A percentile compares a stretch with the other conserved stretches of the same genome.
These are phyloP conservation scores for Apostichopus leukothele DNA, from an alignment of 53 echinoderm and acorn worm species.

Conservation along the genomic window DNA sequence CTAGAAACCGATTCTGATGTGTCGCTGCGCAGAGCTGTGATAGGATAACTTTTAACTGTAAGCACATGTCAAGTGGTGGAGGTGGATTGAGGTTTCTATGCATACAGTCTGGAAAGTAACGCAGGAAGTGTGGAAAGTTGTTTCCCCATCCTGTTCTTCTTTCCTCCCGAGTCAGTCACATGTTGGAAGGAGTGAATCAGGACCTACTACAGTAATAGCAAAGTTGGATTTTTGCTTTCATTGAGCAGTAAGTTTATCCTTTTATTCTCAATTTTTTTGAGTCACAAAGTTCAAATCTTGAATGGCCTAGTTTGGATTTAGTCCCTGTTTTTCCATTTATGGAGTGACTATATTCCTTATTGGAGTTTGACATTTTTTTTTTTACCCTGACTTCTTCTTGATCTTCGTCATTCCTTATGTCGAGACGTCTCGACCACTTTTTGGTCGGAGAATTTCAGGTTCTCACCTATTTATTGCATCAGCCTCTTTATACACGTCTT, in stretches of 20 bases:
- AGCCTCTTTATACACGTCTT: too few relatives aligned
- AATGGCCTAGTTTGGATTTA: neutral
- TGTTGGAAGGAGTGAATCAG: slow-evolving; percentile 15
- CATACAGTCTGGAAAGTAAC: neutral
- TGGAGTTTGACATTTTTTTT: neutral
- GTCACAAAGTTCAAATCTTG: slow-evolving; percentile 10
- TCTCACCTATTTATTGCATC: too few relatives aligned
- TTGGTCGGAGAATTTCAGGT: too few relatives aligned
- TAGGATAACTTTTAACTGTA: neutral
- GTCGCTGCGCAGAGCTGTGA: neutral
- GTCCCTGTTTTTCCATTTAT: neutral
- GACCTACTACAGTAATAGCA: neutral
- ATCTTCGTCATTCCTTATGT: too few relatives aligned
- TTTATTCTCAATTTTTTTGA: neutral
- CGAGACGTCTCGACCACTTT: too few relatives aligned
- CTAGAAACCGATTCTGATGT: neutral
- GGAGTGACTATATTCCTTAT: neutral
- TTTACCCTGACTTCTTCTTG: too few relatives aligned
- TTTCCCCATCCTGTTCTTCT: slow-evolving; percentile 37
- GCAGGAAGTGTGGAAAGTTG: slow-evolving; percentile 24
- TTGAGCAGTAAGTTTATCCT: neutral
- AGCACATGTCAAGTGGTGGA: neutral
- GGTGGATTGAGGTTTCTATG: neutral
- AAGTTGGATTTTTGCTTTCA: slow-evolving; percentile 14
- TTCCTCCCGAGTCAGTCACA: slow-evolving; percentile 11